Percentiles rank a stretch among this genome's conserved stretches.
Conservation (phyloP, 2,888 invertebrate genomes). For the Apoderus coryli region DNA sequence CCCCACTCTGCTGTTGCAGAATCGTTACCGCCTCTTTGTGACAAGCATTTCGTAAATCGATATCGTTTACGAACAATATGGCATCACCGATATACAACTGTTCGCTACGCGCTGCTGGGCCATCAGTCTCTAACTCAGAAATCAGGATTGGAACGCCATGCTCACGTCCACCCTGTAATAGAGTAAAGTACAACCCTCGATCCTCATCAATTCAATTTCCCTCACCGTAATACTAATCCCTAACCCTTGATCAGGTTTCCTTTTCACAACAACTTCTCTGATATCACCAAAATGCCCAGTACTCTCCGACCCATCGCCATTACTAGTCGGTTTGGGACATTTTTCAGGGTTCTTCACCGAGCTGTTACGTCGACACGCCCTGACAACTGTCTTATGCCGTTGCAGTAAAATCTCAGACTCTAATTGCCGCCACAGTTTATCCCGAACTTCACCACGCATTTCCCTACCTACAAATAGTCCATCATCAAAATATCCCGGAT, state of each 20-base stretch:
- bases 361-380: conserved; percentile 43
- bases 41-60: conserved; percentile 60
- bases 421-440: conserved; percentile 66
- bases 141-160: conserved; percentile 77
- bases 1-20: conserved; percentile 61
- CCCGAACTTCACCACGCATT: conserved; percentile 64
- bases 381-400: conserved; percentile 66
- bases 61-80: conserved; percentile 65
- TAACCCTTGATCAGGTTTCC: conserved; percentile 63
- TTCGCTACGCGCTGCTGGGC: conserved; percentile 61
- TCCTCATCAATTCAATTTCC: conserved; percentile 12
- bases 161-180: conserved; percentile 61
- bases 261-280: conserved; percentile 49
- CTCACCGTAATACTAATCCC: conserved; percentile 73
- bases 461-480: conserved; percentile 45
- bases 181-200: conserved; percentile 5
- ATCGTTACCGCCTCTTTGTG: conserved; percentile 72
- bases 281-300: conserved; percentile 37
- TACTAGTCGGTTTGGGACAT: conserved; percentile 25
- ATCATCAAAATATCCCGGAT: conserved; percentile 1
- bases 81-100: conserved; percentile 72
- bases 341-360: conserved; percentile 24
- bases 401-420: conserved; percentile 78
- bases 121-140: conserved; percentile 64
- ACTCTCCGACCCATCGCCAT: conserved; percentile 22